Evolutionary conservation across 2,797 vertebrate genomes (phyloP), one percentile per base, ranked within the genome.

Genomic region (Alexandromys oeconomus): DNA sequence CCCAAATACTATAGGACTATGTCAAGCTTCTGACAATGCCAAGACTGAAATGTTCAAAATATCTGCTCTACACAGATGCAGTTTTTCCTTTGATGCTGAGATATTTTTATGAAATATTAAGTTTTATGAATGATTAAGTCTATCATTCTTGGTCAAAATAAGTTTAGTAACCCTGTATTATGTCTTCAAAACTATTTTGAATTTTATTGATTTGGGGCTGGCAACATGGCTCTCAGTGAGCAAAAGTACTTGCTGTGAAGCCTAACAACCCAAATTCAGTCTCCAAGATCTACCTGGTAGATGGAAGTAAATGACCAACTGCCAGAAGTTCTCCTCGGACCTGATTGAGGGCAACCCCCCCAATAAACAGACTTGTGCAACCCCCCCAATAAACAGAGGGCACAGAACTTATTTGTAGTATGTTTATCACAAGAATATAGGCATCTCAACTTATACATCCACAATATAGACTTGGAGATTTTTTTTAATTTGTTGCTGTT

Each of bases 101-200:
- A 78, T 76, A 71, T 54, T 91, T 95, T 54, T 89, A 85, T 77
- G 34, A 86, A 88, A 91, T 21, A 82, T 80, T 73, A 61, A 46
- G 46, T 71, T 69, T 54, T 86, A 51, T 69, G 25, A 91, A 87
- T 61, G 34, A 67, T 43, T 74, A 92, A 46, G 27, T 79, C 87
- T 69, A 77, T 46, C 65, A 69, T 95, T 89, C 81, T 51, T 93
- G 76, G 34, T 91, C 85, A 96, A 71, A 92, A 93, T 84, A 87
- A 77, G 92, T 84, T 74, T 89, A 76, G 57, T 63, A 95, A 88
- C 29, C 13, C 21, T 73, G 0, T 54, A 63, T 95, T 40, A 69
- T 34, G 71, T 92, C 57, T 93, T 43, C 48, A 67, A 69, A 85
- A 93, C 87, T 78, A 74, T 73, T 61, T 86, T 97, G 73, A 94